Evolutionary conservation across 2,797 vertebrate species (phyloP).

Genomic region (Epinephelus coioides): DNA sequence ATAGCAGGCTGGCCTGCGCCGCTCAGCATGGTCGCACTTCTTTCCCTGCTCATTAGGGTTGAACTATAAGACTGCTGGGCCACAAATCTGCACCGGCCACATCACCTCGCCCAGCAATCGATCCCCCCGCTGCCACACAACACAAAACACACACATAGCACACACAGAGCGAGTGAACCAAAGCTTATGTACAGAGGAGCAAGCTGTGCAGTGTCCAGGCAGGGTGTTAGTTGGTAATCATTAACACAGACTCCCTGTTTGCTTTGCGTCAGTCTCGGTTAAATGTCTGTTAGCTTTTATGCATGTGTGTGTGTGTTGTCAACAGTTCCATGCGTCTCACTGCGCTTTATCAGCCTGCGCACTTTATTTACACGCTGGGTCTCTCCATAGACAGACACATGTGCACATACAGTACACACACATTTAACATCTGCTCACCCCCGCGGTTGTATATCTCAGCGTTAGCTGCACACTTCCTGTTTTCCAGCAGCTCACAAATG

Average conservation of each 20-base stretch:
- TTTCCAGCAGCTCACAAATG: constrained; percentile 3
- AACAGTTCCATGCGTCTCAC: constrained; percentile 22
- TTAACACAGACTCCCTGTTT: constrained; percentile 77
- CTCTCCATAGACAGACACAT: constrained; percentile 6
- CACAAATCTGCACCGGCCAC: constrained; percentile 36
- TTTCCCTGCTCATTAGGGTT: constrained; percentile 59
- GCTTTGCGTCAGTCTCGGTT: constrained; percentile 46
- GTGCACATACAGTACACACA: neutral
- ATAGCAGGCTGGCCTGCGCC: constrained; percentile 9
- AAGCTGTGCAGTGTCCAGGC: constrained; percentile 69
- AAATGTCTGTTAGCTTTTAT: constrained; percentile 37
- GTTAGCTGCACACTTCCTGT: constrained; percentile 34
- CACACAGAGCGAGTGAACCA: constrained; percentile 46
- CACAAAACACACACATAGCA: constrained; percentile 28
- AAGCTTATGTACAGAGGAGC: constrained; percentile 53
- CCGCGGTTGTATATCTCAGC: neutral
- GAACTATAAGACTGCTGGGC: constrained; percentile 47
- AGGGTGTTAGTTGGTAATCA: constrained; percentile 72
- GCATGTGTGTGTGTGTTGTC: constrained; percentile 26
- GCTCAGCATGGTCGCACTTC: constrained; percentile 41
- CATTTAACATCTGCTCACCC: constrained; percentile 37
- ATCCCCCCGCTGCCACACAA: constrained; percentile 47
- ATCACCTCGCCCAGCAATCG: constrained; percentile 38
- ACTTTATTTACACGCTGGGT: constrained; percentile 53
- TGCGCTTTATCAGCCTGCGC: constrained; percentile 47